Conservation (phyloP, 2,888 invertebrate species). For the Tillus elongatus region DNA sequence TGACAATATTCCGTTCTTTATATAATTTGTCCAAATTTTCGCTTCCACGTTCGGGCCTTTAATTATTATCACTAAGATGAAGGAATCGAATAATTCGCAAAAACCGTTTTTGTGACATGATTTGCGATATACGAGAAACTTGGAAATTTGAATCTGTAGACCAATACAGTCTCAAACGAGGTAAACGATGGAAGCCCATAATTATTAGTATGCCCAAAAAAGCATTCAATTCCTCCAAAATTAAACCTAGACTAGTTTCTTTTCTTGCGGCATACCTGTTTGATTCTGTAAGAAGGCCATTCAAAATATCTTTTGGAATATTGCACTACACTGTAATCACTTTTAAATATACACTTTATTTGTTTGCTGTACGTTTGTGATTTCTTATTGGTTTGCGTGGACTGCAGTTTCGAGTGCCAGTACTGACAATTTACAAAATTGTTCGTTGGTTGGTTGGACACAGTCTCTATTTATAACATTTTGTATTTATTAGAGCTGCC, state of each 20-base stretch:
- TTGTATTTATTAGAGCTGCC: no score
- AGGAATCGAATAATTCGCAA: slow-evolving; percentile 11
- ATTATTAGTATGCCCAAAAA: slow-evolving; percentile 1
- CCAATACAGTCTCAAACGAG: slow-evolving; percentile 10
- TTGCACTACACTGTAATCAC: no score
- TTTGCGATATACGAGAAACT: slow-evolving; percentile 5
- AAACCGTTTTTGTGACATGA: slow-evolving; percentile 8
- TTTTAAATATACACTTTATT: no score
- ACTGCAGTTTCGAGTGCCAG: no score
- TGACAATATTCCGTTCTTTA: slow-evolving; percentile 19
- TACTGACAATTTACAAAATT: no score
- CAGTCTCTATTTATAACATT: no score
- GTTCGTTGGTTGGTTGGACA: no score
- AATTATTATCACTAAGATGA: slow-evolving; percentile 12
- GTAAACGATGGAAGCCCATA: slow-evolving; percentile 10
- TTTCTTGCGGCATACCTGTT: slow-evolving; percentile 1
- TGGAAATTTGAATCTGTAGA: slow-evolving; percentile 5
- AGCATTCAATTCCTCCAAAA: not conserved
- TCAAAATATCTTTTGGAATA: no score
- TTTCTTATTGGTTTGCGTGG: no score
- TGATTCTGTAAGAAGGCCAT: not conserved
- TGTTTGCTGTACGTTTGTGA: no score
- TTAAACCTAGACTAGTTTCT: not conserved
- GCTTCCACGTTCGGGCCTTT: slow-evolving; percentile 8
- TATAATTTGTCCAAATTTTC: slow-evolving; percentile 20